Evolutionary conservation across 2,113 vertebrate species (phyloP).

Genomic region (Gnathonemus echidnorhynchus): DNA sequence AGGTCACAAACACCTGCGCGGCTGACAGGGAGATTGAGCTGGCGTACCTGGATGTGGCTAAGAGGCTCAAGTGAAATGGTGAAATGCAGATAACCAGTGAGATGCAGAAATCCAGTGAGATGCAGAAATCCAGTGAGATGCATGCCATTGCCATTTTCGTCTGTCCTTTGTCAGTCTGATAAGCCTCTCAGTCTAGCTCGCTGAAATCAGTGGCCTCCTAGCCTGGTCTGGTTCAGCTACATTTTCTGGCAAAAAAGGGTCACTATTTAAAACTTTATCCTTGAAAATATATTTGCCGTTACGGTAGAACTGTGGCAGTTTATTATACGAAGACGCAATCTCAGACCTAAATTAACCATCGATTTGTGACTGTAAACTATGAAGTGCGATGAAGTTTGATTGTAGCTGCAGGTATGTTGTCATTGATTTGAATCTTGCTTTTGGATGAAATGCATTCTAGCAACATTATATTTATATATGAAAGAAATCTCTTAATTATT

Average conservation of each 20-base stretch:
- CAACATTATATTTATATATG: conserved; percentile 12
- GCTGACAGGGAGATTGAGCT: conserved; percentile 83
- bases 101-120: neutral
- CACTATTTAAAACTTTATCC: neutral
- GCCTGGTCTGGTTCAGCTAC: neutral
- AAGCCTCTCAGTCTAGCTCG: neutral
- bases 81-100: neutral
- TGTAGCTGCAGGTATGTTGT: neutral
- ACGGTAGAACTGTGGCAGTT: neutral
- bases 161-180: neutral
- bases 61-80: conserved; percentile 68
- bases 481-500: neutral
- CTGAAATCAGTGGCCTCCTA: neutral
- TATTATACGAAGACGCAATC: neutral
- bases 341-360: neutral
- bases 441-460: neutral
- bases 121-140: too few relatives aligned
- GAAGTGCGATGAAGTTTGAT: neutral
- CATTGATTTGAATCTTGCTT: conserved; percentile 1
- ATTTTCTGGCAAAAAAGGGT: neutral
- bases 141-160: neutral
- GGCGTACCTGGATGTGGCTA: conserved; percentile 87
- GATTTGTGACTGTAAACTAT: neutral
- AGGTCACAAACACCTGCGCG: conserved; percentile 93
- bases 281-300: neutral